Conservation (phyloP, 2,113 vertebrate species). For the Neolamprologus hecqui region DNA sequence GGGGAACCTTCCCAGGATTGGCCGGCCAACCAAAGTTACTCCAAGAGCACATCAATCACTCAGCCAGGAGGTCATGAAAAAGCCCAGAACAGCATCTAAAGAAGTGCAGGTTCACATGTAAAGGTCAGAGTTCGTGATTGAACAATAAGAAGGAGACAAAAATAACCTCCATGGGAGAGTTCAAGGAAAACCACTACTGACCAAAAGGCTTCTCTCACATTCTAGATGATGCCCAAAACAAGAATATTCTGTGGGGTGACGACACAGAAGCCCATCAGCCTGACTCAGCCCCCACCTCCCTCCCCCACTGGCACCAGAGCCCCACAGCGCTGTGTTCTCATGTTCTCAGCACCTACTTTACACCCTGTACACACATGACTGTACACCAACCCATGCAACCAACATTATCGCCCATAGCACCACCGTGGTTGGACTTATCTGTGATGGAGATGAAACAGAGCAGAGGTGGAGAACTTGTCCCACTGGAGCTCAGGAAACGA, state of each 20-base stretch:
- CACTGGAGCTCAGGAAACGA: fast-evolving
- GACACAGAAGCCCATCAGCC: not conserved
- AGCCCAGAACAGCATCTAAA: not conserved
- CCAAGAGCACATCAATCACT: not conserved
- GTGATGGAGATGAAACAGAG: not conserved
- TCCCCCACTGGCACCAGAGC: not conserved
- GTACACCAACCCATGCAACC: not conserved
- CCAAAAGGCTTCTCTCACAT: not conserved
- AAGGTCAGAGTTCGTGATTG: not conserved
- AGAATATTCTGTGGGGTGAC: not conserved
- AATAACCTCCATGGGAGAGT: not conserved
- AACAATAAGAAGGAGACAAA: not conserved
- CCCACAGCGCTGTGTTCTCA: not conserved
- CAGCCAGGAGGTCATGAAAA: not conserved
- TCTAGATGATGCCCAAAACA: not conserved
- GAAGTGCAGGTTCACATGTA: fast-evolving
- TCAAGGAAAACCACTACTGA: not conserved
- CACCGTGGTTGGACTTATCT: fast-evolving
- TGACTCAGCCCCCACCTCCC: not conserved
- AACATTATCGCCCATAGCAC: not conserved
- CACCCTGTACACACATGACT: not conserved
- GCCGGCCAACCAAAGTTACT: fast-evolving
- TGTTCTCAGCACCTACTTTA: not conserved
- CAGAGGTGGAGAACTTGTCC: not conserved
- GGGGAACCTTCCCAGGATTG: not conserved